Conservation (phyloP, 2,113 vertebrate species). For the Clinocottus analis region DNA sequence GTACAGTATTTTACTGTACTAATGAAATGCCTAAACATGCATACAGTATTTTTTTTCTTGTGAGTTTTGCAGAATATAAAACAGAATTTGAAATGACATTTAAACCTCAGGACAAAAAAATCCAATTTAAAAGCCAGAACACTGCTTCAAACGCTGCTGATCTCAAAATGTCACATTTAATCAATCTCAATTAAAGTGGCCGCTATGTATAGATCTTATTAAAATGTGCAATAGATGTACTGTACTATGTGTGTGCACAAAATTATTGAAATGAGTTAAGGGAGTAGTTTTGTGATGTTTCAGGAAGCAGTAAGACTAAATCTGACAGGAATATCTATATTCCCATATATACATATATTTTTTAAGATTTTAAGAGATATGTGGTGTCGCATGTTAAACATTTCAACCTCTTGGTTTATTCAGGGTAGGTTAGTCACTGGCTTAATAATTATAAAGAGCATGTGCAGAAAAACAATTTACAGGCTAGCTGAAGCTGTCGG, state of each 20-base stretch:
- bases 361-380: background rate
- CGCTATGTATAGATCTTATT: slow-evolving; percentile 39
- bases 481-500: background rate
- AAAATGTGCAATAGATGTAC: slow-evolving; percentile 32
- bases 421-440: background rate
- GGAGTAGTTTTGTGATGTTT: background rate
- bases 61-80: background rate
- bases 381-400: background rate
- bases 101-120: background rate
- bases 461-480: background rate
- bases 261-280: background rate
- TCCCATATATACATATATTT: too few species aligned
- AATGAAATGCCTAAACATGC: background rate
- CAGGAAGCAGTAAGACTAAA: background rate
- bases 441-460: background rate
- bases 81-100: slow-evolving; percentile 15
- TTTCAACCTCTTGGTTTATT: background rate
- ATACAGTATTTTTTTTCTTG: background rate
- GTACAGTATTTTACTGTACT: background rate
- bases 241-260: background rate
- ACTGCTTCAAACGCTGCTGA: slow-evolving; percentile 30
- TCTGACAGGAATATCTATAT: background rate
- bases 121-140: slow-evolving; percentile 11
- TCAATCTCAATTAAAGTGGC: slow-evolving; percentile 39
- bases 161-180: slow-evolving; percentile 69